These are phyloP conservation scores for Drosophila bocqueti DNA, from an alignment of 1,140 invertebrate species.

Conservation along the genomic window DNA sequence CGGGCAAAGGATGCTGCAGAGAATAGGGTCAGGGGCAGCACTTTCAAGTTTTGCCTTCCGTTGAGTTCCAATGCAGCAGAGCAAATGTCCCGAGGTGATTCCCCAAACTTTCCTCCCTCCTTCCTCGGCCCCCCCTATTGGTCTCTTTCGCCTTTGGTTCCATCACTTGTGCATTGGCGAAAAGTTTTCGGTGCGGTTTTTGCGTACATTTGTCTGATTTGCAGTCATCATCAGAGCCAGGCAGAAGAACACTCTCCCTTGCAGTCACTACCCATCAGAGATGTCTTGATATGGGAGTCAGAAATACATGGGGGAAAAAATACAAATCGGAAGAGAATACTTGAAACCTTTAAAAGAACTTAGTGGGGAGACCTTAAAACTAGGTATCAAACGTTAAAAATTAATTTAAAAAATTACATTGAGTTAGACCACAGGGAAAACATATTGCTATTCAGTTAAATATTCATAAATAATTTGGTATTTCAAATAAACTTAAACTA, in stretches of 20 bases:
- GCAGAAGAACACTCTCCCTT: conserved; percentile 23
- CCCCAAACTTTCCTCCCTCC: conserved; percentile 22
- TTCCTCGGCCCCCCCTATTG: background rate
- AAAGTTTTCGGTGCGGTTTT: conserved; percentile 77
- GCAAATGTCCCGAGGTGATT: conserved; percentile 75
- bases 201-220: conserved; percentile 82
- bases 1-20: conserved; percentile 7
- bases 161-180: conserved; percentile 64
- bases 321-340: background rate
- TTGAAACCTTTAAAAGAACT: background rate
- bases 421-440: no score
- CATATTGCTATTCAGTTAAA: no score
- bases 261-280: conserved; percentile 14
- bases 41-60: conserved; percentile 56
- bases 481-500: no score
- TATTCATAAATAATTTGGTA: no score
- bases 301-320: conserved; percentile 3
- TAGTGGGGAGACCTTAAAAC: background rate
- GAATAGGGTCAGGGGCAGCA: conserved; percentile 50
- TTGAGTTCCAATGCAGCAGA: conserved; percentile 65
- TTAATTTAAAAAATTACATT: no score
- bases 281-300: conserved; percentile 11
- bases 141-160: conserved; percentile 26
- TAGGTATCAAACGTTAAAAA: no score
- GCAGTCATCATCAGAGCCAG: conserved; percentile 64